Conservation (phyloP, 1,140 invertebrate genomes). For the Hesperophylax magnus region DNA sequence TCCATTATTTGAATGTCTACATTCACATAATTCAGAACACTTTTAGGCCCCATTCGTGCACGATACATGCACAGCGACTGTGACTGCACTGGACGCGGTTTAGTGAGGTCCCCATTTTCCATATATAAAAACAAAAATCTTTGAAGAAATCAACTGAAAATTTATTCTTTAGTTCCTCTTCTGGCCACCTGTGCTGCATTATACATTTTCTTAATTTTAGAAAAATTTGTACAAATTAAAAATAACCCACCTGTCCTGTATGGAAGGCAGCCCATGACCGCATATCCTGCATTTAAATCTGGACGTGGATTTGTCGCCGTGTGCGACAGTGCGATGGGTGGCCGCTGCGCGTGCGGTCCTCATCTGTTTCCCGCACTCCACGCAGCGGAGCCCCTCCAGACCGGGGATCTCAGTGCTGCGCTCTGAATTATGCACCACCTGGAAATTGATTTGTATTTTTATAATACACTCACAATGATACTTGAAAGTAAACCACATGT, state of each 20-base stretch:
- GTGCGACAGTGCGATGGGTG: conserved; percentile 45
- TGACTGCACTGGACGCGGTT: too few species aligned
- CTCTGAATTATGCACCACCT: conserved; percentile 35
- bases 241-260: conserved; percentile 45
- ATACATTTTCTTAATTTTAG: not conserved
- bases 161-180: too few species aligned
- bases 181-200: too few species aligned
- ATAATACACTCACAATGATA: too few species aligned
- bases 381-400: conserved; percentile 30
- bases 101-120: too few species aligned
- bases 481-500: too few species aligned
- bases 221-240: not conserved
- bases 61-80: too few species aligned
- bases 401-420: not conserved
- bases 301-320: conserved; percentile 32
- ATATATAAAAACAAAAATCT: too few species aligned
- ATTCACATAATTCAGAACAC: too few species aligned
- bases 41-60: too few species aligned
- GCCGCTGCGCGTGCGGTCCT: conserved; percentile 39
- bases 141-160: too few species aligned
- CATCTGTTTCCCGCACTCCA: conserved; percentile 44
- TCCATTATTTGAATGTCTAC: too few species aligned
- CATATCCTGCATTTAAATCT: conserved; percentile 47
- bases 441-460: not conserved
- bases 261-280: conserved; percentile 37